A percentile compares a stretch with the other conserved stretches of the same genome.
phyloP scores from a whole-genome alignment of 2,888 invertebrate genomes.

The Tenthredo scrophulariae region DNA sequence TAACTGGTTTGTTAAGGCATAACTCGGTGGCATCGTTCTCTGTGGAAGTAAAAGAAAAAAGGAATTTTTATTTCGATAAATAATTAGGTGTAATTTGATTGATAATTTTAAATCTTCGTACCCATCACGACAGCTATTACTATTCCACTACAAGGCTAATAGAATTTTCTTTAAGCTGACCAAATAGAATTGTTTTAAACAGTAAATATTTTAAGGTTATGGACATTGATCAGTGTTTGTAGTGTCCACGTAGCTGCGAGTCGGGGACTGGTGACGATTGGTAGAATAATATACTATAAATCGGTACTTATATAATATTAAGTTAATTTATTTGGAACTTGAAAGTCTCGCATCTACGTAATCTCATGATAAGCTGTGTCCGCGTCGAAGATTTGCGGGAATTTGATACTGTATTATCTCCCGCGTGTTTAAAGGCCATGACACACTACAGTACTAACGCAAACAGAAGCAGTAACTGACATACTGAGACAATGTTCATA shows the following conservation, averaged over 20 bases:
- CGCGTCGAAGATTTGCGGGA: background rate
- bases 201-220: constrained; percentile 20
- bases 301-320: background rate
- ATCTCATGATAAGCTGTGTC: constrained; percentile 8
- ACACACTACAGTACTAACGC: background rate
- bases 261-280: background rate
- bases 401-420: constrained; percentile 6
- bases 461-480: background rate
- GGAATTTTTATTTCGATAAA: background rate
- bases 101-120: background rate
- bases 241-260: background rate
- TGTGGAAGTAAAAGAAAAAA: background rate
- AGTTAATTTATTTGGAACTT: background rate
- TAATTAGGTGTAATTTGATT: background rate
- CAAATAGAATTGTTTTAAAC: background rate
- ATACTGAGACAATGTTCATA: background rate
- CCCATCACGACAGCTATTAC: constrained; percentile 22
- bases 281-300: background rate
- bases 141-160: background rate
- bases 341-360: constrained; percentile 1
- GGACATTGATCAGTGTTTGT: background rate
- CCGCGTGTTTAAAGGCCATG: background rate
- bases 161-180: background rate
- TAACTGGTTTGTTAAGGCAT: constrained; percentile 27
- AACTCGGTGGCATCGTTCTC: constrained; percentile 30